phyloP scores from a whole-genome alignment of 1,140 invertebrate species.

The Habropoda laboriosa region DNA sequence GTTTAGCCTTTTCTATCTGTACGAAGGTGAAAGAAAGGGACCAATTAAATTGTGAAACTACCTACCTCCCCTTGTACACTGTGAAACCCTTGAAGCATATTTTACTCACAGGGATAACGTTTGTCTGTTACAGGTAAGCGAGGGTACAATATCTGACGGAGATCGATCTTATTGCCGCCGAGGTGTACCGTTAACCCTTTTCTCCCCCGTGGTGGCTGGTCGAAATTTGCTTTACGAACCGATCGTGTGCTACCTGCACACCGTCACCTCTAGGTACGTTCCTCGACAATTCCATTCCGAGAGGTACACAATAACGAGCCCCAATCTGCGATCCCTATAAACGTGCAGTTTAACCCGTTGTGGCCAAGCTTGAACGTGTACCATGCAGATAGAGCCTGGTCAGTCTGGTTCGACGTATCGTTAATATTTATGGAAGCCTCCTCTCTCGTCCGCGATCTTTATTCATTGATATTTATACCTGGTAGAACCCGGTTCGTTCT shows the following conservation, averaged over 20 bases:
- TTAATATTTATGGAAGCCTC: constrained; percentile 44
- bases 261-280: constrained; percentile 26
- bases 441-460: constrained; percentile 25
- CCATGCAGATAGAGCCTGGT: neutral
- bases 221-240: constrained; percentile 9
- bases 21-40: neutral
- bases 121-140: constrained; percentile 45
- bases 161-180: neutral
- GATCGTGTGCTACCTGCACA: constrained; percentile 3
- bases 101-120: too few species aligned
- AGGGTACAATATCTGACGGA: neutral
- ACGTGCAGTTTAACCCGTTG: constrained; percentile 32
- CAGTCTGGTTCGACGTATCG: constrained; percentile 6
- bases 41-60: too few species aligned
- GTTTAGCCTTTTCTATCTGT: too few species aligned
- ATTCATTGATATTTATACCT: constrained; percentile 37
- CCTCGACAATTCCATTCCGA: neutral
- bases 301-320: neutral
- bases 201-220: too few species aligned
- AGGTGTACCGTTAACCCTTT: constrained; percentile 19
- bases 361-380: neutral
- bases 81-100: too few species aligned
- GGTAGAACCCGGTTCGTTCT: neutral
- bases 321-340: neutral
- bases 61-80: too few species aligned